Evolutionary conservation across 1,140 invertebrate genomes (phyloP).

Genomic region (Ridgeia piscesae): DNA sequence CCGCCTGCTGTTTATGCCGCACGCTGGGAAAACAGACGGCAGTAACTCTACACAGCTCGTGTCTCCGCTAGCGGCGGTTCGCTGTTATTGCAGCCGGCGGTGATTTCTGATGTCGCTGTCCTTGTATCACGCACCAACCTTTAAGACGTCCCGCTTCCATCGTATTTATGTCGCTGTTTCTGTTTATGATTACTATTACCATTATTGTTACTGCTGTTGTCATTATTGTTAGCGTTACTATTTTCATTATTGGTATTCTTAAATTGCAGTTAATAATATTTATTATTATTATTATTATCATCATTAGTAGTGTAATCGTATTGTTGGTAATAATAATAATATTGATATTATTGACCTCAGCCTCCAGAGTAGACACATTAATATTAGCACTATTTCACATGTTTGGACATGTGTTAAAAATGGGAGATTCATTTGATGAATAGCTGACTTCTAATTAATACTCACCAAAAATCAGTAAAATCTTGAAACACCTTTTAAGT

Average conservation of each 20-base stretch:
- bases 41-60: not conserved
- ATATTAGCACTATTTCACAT: not conserved
- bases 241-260: not conserved
- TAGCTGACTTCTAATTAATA: not conserved
- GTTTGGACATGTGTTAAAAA: not conserved
- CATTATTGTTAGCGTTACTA: not conserved
- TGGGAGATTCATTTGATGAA: not conserved
- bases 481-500: not conserved
- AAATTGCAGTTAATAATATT: not conserved
- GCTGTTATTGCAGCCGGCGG: not conserved
- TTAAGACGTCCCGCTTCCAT: not conserved
- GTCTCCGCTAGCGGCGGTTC: not conserved
- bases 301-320: not conserved
- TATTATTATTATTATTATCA: not conserved
- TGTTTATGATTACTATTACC: not conserved
- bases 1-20: not conserved
- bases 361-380: not conserved
- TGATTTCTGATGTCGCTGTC: not conserved
- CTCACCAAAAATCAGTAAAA: not conserved
- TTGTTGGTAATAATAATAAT: no score
- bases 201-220: not conserved
- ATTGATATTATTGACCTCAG: not conserved
- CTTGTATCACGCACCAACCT: not conserved
- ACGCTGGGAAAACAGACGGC: not conserved
- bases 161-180: no score